Conservation (phyloP, 2,113 vertebrate genomes). For the Labeo catla region DNA sequence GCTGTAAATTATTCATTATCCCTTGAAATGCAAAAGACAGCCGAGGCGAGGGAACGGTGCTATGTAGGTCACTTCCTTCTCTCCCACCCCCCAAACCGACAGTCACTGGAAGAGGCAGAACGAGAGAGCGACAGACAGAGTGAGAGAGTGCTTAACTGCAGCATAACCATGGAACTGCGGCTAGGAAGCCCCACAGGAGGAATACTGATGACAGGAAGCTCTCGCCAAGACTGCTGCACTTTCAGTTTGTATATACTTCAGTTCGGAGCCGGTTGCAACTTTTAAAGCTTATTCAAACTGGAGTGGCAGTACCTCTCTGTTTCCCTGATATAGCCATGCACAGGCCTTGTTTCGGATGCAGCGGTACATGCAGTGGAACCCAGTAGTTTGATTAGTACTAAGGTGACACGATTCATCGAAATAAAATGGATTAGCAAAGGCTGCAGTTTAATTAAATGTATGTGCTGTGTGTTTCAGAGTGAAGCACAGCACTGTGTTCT, state of each 20-base stretch:
- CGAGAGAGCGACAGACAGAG: conserved; percentile 44
- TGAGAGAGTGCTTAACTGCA: conserved; percentile 47
- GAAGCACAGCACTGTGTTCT: background rate
- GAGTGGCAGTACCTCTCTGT: background rate
- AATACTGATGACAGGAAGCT: conserved; percentile 44
- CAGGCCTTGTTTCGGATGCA: background rate
- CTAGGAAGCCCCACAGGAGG: conserved; percentile 45
- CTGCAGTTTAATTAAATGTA: background rate
- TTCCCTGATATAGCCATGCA: background rate
- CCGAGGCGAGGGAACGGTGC: conserved; percentile 56
- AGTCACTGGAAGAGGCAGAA: conserved; percentile 43
- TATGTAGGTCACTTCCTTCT: conserved; percentile 65
- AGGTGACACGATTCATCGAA: background rate
- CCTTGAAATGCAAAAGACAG: conserved; percentile 67
- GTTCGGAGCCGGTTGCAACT: background rate
- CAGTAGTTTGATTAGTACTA: background rate
- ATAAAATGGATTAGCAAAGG: background rate
- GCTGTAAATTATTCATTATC: conserved; percentile 66
- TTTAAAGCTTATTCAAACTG: background rate
- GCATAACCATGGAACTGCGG: conserved; percentile 52
- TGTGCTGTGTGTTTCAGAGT: background rate
- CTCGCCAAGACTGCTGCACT: conserved; percentile 25
- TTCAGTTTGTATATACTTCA: conserved; percentile 46
- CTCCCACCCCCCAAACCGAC: conserved; percentile 49
- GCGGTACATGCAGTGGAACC: background rate